Evolutionary conservation across 2,113 vertebrate species (phyloP).

Genomic region (Apaloderma vittatum): DNA sequence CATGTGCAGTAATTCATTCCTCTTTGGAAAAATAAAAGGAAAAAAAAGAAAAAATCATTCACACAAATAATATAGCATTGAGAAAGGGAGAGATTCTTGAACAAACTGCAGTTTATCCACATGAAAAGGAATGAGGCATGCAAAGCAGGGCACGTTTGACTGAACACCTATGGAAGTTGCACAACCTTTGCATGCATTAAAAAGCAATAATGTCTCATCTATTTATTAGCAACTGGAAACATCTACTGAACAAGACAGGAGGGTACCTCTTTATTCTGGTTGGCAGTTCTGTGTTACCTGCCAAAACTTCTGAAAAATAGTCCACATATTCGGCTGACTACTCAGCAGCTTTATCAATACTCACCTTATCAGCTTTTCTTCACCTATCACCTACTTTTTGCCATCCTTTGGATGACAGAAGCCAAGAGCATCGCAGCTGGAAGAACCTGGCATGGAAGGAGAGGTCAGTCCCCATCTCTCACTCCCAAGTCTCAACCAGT

Average conservation of each 20-base stretch:
- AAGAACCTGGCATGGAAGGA: slow-evolving; percentile 9
- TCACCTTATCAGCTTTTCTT: background rate
- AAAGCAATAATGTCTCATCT: background rate
- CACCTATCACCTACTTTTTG: slow-evolving; percentile 15
- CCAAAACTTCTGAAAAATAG: slow-evolving; percentile 27
- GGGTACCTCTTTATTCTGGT: background rate
- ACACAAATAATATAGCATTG: background rate
- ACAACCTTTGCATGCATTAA: background rate
- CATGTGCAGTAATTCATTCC: background rate
- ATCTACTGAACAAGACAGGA: background rate
- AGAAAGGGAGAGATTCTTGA: background rate
- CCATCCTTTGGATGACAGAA: slow-evolving; percentile 26
- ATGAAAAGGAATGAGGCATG: background rate
- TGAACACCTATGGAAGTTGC: background rate
- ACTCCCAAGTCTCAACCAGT: rapidly evolving
- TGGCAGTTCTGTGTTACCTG: background rate
- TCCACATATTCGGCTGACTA: slow-evolving; percentile 41
- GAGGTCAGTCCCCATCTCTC: background rate
- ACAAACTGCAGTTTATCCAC: background rate
- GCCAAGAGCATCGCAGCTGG: background rate
- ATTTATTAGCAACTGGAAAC: background rate
- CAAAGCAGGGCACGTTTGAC: background rate
- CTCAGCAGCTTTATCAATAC: background rate
- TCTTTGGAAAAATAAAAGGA: rapidly evolving
- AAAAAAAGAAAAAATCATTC: background rate